These are phyloP conservation scores for Heptranchias perlo DNA, from an alignment of 2,113 vertebrate genomes.

Conservation along the genomic window DNA sequence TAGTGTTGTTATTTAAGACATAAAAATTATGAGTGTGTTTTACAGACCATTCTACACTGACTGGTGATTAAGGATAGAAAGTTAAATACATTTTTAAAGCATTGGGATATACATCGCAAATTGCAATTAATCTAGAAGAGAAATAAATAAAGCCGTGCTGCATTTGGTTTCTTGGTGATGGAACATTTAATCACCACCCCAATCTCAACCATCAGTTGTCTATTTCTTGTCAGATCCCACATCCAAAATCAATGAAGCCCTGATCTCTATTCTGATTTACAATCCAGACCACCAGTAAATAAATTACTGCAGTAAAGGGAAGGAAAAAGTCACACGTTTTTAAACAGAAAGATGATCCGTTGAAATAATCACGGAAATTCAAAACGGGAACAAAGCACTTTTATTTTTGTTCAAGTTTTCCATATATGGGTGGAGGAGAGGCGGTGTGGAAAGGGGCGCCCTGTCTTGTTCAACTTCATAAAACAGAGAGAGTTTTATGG, in stretches of 20 bases:
- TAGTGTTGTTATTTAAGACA: slow-evolving; percentile 35
- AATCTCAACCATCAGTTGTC: neutral
- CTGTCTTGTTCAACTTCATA: neutral
- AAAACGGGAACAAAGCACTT: neutral
- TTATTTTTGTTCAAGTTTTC: neutral
- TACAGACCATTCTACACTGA: neutral
- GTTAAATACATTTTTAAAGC: slow-evolving; percentile 10
- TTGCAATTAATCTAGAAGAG: neutral
- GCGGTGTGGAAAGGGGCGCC: neutral
- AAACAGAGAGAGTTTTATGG: neutral
- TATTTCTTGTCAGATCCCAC: neutral
- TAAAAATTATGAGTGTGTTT: slow-evolving; percentile 38
- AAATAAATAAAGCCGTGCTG: neutral
- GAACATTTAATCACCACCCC: neutral
- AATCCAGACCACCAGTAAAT: neutral
- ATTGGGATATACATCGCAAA: neutral
- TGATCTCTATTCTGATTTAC: neutral
- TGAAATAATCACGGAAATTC: neutral
- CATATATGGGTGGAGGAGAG: neutral
- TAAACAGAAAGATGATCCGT: neutral
- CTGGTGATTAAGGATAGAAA: neutral
- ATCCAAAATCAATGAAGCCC: slow-evolving; percentile 6
- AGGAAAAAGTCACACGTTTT: neutral
- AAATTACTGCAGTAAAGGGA: neutral
- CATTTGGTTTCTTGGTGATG: neutral